These are phyloP conservation scores for Leptinotarsa rubiginosa DNA, from an alignment of 2,888 invertebrate species.

Conservation along the genomic window DNA sequence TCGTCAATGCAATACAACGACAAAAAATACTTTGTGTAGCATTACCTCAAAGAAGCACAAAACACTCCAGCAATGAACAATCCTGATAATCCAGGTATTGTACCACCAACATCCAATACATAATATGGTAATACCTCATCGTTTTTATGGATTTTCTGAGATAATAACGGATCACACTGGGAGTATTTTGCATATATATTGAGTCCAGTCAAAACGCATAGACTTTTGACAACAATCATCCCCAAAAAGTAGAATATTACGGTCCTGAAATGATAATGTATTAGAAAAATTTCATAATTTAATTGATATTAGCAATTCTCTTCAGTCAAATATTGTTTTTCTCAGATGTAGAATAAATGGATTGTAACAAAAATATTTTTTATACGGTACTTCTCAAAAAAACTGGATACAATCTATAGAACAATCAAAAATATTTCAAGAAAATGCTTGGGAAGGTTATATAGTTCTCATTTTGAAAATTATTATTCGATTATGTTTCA, in stretches of 20 bases:
- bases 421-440: too few species aligned
- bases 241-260: constrained; percentile 53
- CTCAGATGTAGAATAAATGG: too few species aligned
- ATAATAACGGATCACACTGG: constrained; percentile 74
- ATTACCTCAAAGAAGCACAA: constrained; percentile 76
- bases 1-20: too few species aligned
- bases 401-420: too few species aligned
- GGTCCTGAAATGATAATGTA: constrained; percentile 53
- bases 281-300: background rate
- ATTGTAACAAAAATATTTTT: too few species aligned
- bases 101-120: constrained; percentile 75
- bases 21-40: too few species aligned
- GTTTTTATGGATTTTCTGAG: constrained; percentile 69
- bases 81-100: constrained; percentile 79
- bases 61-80: constrained; percentile 81
- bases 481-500: too few species aligned
- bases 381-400: too few species aligned
- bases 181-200: constrained; percentile 74
- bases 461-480: too few species aligned
- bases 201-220: constrained; percentile 72
- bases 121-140: constrained; percentile 77
- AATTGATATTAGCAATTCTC: background rate
- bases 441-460: too few species aligned
- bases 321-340: too few species aligned
- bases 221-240: constrained; percentile 66